Evolutionary conservation across 2,888 invertebrate genomes (phyloP).

Genomic region (Danaus chrysippus): DNA sequence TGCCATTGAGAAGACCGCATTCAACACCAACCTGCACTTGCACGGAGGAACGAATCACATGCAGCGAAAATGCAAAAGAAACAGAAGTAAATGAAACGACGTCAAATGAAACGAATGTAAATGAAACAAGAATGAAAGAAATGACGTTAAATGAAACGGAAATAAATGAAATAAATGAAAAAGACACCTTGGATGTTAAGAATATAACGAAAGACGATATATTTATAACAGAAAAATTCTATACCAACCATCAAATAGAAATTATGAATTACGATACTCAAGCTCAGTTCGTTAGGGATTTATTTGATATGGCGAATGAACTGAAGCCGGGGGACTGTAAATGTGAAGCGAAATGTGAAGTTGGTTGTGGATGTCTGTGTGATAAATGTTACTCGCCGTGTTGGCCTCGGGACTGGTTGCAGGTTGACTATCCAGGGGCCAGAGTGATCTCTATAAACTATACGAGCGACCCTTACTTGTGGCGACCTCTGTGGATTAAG

Average conservation of each 20-base stretch:
- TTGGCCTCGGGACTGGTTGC: constrained; percentile 94
- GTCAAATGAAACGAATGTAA: constrained; percentile 16
- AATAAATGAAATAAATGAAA: constrained; percentile 45
- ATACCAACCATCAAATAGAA: constrained; percentile 52
- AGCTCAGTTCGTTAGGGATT: constrained; percentile 60
- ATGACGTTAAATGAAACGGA: constrained; percentile 20
- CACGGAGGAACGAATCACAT: constrained; percentile 25
- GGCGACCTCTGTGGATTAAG: constrained; percentile 87
- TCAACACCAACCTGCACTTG: constrained; percentile 45
- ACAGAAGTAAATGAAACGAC: constrained; percentile 3
- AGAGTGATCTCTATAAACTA: constrained; percentile 90
- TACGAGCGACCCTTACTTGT: constrained; percentile 87
- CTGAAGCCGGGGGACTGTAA: constrained; percentile 38
- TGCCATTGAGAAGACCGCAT: constrained; percentile 49
- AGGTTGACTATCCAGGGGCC: constrained; percentile 86
- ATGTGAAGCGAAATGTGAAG: constrained; percentile 45
- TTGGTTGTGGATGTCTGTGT: constrained; percentile 66
- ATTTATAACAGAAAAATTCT: constrained; percentile 62
- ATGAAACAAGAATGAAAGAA: constrained; percentile 14
- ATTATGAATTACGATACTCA: constrained; percentile 60
- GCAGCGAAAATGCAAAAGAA: constrained; percentile 15
- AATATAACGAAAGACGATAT: constrained; percentile 53
- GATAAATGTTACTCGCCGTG: constrained; percentile 81
- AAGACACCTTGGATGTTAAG: constrained; percentile 33
- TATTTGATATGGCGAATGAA: constrained; percentile 46